Conservation (phyloP, 2,888 invertebrate species). For the Tenthredo livida region DNA sequence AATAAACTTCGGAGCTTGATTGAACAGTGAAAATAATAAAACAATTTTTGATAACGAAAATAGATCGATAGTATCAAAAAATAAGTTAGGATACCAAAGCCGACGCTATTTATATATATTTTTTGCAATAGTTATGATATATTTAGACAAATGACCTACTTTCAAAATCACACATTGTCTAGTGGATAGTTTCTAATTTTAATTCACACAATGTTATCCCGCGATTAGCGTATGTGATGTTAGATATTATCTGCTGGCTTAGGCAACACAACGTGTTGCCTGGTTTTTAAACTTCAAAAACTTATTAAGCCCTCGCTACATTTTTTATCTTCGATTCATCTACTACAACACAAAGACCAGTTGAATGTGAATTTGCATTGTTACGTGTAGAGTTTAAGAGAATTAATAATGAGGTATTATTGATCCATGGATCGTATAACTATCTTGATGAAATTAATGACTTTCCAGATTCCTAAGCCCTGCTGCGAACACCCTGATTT, state of each 20-base stretch:
- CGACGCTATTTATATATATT: background rate
- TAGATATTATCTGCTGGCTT: background rate
- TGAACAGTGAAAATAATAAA: background rate
- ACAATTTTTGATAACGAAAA: background rate
- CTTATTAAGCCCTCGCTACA: background rate
- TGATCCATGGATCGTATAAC: background rate
- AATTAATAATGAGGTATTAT: background rate
- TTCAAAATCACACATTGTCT: conserved; percentile 49
- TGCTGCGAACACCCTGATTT: background rate
- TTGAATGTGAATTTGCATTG: background rate
- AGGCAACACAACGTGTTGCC: background rate
- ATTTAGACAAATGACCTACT: conserved; percentile 54
- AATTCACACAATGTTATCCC: conserved; percentile 35
- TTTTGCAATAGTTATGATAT: conserved; percentile 52
- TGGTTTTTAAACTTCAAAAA: background rate
- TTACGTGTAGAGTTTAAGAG: background rate
- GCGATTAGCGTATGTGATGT: background rate
- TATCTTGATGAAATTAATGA: background rate
- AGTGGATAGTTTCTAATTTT: conserved; percentile 48
- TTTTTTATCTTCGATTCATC: background rate
- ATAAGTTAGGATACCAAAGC: background rate
- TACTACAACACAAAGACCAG: background rate
- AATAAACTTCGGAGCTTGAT: background rate
- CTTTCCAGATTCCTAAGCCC: background rate
- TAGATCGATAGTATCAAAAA: conserved; percentile 20